Conservation (phyloP, 2,888 invertebrate genomes). For the Corbicula japonica region DNA sequence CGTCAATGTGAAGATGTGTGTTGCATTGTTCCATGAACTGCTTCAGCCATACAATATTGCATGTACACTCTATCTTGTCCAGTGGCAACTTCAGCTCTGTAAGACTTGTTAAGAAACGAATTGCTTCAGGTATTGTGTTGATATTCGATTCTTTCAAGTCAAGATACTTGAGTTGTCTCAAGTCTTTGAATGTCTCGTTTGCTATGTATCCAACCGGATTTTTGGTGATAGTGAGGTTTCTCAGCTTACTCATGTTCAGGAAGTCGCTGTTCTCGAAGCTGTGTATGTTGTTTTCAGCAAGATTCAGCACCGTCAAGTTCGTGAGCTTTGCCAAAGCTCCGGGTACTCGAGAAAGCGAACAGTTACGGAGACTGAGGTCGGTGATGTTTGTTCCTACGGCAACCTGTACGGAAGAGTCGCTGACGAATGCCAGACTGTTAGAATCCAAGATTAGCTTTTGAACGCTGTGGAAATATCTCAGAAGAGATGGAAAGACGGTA, state of each 20-base stretch:
- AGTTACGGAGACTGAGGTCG: slow-evolving; percentile 65
- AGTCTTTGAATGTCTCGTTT: slow-evolving; percentile 65
- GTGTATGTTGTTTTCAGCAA: slow-evolving; percentile 69
- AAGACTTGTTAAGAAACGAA: slow-evolving; percentile 48
- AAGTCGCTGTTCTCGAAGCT: slow-evolving; percentile 72
- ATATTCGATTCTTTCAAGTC: slow-evolving; percentile 60
- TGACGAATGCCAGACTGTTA: slow-evolving; percentile 69
- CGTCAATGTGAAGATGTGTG: slow-evolving; percentile 46
- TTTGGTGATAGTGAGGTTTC: slow-evolving; percentile 49
- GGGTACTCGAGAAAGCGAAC: slow-evolving; percentile 68
- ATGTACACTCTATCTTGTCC: slow-evolving; percentile 69
- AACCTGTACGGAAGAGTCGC: slow-evolving; percentile 66
- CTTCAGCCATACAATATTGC: slow-evolving; percentile 71
- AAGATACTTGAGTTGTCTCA: slow-evolving; percentile 41
- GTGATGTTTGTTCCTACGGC: slow-evolving; percentile 59
- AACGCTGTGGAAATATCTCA: slow-evolving; percentile 58
- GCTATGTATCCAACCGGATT: slow-evolving; percentile 72
- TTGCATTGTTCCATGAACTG: slow-evolving; percentile 51
- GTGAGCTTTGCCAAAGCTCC: slow-evolving; percentile 68
- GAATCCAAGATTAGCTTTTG: slow-evolving; percentile 64
- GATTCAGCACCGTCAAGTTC: slow-evolving; percentile 59
- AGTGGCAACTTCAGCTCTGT: slow-evolving; percentile 39
- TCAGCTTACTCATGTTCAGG: slow-evolving; percentile 46
- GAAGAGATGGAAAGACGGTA: slow-evolving; percentile 64
- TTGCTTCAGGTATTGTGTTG: slow-evolving; percentile 66